These are phyloP conservation scores for Cecidostiba fungosa DNA, from an alignment of 2,888 invertebrate species.

Conservation along the genomic window DNA sequence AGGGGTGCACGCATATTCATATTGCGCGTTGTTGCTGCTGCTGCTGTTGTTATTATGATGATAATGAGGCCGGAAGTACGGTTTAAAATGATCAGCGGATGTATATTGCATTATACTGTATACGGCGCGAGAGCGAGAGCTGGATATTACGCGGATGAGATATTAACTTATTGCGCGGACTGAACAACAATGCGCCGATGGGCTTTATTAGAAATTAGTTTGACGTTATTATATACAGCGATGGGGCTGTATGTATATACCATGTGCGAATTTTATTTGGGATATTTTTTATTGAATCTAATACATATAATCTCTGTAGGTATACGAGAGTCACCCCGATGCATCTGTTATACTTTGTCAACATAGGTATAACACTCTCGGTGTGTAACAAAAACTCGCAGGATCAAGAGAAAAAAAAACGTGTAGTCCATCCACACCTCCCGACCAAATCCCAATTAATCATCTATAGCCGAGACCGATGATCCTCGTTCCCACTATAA, in stretches of 20 bases:
- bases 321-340: too few species aligned
- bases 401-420: neutral
- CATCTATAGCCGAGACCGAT: neutral
- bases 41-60: constrained; percentile 30
- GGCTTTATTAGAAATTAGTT: constrained; percentile 52
- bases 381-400: too few species aligned
- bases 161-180: constrained; percentile 47
- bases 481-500: neutral
- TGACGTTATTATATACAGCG: constrained; percentile 20
- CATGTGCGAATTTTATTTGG: neutral
- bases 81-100: constrained; percentile 42
- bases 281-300: neutral
- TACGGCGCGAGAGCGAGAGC: neutral
- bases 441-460: constrained; percentile 34
- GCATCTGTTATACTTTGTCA: neutral
- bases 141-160: constrained; percentile 28
- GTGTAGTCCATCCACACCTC: constrained; percentile 2
- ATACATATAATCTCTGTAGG: too few species aligned
- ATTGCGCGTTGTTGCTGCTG: neutral
- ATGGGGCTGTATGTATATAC: neutral
- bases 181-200: neutral
- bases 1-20: neutral
- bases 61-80: constrained; percentile 35
- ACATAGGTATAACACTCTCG: too few species aligned
- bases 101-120: constrained; percentile 10